Evolutionary conservation across 2,113 vertebrate genomes (phyloP), one percentile per base, ranked within the genome.

Genomic region (Anhinga anhinga): DNA sequence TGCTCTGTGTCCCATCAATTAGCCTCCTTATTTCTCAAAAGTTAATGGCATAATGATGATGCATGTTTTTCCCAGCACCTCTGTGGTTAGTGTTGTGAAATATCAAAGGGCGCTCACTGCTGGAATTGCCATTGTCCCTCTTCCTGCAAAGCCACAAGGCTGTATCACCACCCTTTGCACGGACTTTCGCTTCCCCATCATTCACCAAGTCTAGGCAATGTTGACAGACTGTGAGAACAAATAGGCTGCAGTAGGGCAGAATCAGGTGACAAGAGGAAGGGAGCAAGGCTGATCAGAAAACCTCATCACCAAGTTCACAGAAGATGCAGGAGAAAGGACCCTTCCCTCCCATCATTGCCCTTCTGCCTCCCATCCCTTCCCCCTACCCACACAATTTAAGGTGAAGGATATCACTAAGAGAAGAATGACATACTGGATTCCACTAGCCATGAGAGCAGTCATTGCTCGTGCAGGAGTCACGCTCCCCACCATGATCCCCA

Each of bases 401-500:
- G 11, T 42, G 69, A 77, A 53, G 19, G 55, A 27, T 15, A 11
- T 18, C 25, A 72, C 44, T 69, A 42, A 26, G 62, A 94, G 44
- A 29, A 52, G 25, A 59, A 23, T 4, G 12, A 95, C 98, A 0
- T 97, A 98, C 98, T 86, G 97, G 79, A 97, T 34, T 17, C 98
- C 98, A 0, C n/a, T 79, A 0, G 96, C 84, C 58, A 97, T 96
- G 52, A 99, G 92, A 47, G 97, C 97, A 40, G 62, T 44, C 90
- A 98, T 87, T 20, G 97, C 94, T 40, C 94, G 55, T 20, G 86
- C 74, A 1, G 98, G 97, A 36, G 96, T 98, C 92, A 98, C 97
- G 0, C 45, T 98, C 45, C 25, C 86, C 71, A 97, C 97, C 98
- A 98, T 97, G 45, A 97, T n/a, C 1, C 62, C 88, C 70, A 99